Percentiles rank a stretch among this genome's conserved stretches.
These are phyloP conservation scores for Panurus biarmicus DNA, from an alignment of 2,113 vertebrate species.

Conservation along the genomic window DNA sequence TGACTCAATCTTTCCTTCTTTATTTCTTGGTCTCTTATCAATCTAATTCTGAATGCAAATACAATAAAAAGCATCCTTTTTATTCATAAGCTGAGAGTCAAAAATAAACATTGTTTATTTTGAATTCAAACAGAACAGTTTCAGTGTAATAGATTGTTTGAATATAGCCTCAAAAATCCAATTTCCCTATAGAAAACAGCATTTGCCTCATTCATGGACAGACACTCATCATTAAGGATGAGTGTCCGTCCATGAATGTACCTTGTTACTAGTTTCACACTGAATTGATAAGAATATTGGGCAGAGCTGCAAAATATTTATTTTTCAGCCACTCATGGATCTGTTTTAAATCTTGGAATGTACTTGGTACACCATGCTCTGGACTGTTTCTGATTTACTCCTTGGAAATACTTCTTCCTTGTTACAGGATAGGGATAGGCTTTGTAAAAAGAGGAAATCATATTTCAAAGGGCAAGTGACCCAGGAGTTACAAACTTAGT, in stretches of 20 bases:
- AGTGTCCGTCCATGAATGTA: neutral
- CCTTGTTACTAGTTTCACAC: neutral
- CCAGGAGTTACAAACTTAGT: neutral
- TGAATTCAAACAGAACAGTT: neutral
- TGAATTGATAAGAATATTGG: neutral
- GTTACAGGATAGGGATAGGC: neutral
- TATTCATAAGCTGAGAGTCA: neutral
- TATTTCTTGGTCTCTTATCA: neutral
- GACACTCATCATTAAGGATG: neutral
- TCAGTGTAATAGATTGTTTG: neutral
- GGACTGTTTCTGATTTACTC: neutral
- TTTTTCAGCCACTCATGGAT: neutral
- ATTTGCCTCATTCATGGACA: too few species aligned
- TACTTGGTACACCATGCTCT: neutral
- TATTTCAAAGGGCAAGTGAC: neutral
- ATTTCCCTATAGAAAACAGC: neutral
- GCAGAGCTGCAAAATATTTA: neutral
- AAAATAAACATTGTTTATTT: neutral
- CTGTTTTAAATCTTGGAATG: neutral
- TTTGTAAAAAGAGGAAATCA: neutral
- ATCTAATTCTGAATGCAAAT: neutral
- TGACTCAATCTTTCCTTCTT: neutral
- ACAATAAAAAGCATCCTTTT: neutral
- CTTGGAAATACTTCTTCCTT: neutral
- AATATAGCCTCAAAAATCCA: neutral